Conservation (phyloP, 1,140 invertebrate genomes). For the Geopemphigus sp. region DNA sequence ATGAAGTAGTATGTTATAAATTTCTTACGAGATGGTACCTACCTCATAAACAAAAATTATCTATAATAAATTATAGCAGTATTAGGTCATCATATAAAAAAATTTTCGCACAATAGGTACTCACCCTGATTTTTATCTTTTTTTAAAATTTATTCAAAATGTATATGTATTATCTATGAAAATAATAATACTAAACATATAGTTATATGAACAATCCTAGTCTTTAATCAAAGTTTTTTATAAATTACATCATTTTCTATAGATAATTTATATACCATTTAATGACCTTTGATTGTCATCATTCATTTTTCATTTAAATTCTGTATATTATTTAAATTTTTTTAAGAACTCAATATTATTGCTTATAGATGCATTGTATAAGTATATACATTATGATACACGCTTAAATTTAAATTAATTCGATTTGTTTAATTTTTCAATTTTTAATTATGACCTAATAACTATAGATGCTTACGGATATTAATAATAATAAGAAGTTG, state of each 20-base stretch:
- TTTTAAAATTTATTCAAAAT: neutral
- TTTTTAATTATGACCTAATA: too few relatives aligned
- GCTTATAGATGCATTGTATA: too few relatives aligned
- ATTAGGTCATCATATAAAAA: neutral
- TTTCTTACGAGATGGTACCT: neutral
- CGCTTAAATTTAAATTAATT: neutral
- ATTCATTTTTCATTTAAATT: conserved; percentile 50
- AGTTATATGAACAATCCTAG: neutral
- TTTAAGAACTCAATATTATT: neutral
- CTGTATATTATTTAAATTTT: neutral
- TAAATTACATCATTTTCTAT: conserved; percentile 20
- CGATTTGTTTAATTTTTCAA: too few relatives aligned
- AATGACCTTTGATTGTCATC: conserved; percentile 47
- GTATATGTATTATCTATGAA: neutral
- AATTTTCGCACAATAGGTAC: neutral
- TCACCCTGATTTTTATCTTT: neutral
- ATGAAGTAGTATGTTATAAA: neutral
- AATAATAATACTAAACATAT: conserved; percentile 23
- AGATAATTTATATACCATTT: conserved; percentile 28
- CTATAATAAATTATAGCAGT: too few relatives aligned
- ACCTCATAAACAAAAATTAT: too few relatives aligned
- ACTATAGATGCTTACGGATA: too few relatives aligned
- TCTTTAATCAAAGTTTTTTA: conserved; percentile 9
- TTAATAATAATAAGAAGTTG: too few relatives aligned
- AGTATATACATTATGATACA: too few relatives aligned